Percentiles rank a stretch among this genome's conserved stretches.
Evolutionary conservation across 2,113 vertebrate species (phyloP).

Genomic region (Pomatostomus ruficeps): DNA sequence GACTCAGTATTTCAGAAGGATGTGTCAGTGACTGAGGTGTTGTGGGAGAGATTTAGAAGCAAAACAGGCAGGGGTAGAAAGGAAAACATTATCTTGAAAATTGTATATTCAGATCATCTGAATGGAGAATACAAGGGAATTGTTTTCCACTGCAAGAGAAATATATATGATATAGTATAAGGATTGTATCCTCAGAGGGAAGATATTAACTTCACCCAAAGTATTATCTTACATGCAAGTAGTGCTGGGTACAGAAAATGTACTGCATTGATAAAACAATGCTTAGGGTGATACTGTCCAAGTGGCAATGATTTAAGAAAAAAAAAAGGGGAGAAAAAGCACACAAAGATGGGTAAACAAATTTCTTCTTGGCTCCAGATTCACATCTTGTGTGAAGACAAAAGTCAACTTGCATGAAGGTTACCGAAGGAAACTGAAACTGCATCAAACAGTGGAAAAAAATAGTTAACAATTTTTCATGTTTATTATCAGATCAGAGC

Average conservation of each 20-base stretch:
- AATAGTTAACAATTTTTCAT: not conserved
- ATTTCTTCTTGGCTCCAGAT: not conserved
- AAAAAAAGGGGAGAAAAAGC: not conserved
- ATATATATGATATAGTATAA: not conserved
- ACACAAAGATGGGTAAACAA: not conserved
- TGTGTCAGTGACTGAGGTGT: not conserved
- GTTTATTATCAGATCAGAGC: constrained; percentile 29
- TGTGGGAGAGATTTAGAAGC: not conserved
- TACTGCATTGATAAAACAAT: not conserved
- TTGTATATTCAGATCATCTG: not conserved
- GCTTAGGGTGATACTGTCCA: not conserved
- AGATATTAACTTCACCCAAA: not conserved
- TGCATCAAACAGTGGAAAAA: not conserved
- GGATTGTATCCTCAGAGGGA: not conserved
- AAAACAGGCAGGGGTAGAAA: not conserved
- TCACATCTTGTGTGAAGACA: not conserved
- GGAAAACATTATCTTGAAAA: not conserved
- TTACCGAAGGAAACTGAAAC: not conserved
- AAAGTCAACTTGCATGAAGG: not conserved
- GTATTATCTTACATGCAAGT: not conserved
- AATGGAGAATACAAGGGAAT: not conserved
- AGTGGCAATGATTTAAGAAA: not conserved
- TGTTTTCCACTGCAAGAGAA: not conserved
- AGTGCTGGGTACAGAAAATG: not conserved
- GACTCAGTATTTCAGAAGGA: not conserved